A percentile compares a stretch with the other conserved stretches of the same genome.
These are phyloP conservation scores for Bovichtus variegatus DNA, from an alignment of 2,797 vertebrate species.

Conservation along the genomic window DNA sequence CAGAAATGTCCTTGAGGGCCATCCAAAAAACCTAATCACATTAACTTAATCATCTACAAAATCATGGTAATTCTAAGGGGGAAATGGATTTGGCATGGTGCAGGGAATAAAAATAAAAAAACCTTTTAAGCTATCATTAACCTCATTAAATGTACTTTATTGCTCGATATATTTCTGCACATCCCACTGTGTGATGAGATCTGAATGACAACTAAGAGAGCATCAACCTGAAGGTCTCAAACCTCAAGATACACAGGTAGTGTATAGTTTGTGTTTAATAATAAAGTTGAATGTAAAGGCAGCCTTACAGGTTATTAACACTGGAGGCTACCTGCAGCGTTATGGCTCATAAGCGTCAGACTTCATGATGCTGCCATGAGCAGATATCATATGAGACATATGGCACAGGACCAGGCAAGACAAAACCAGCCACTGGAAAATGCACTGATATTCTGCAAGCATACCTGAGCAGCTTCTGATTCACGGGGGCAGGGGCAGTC, in stretches of 20 bases:
- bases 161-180: not conserved
- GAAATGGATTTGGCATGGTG: not conserved
- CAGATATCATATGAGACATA: too few relatives aligned
- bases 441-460: not conserved
- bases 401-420: conserved; percentile 15
- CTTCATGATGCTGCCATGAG: not conserved
- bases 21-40: not conserved
- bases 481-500: not conserved
- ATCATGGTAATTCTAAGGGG: not conserved
- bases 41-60: not conserved
- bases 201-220: not conserved
- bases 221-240: not conserved
- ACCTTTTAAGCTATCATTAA: not conserved
- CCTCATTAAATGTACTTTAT: not conserved
- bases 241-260: too few relatives aligned
- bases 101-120: too few relatives aligned
- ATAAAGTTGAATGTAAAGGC: not conserved
- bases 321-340: not conserved
- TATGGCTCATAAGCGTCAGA: not conserved
- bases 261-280: not conserved
- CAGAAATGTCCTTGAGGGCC: not conserved
- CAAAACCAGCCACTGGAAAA: not conserved
- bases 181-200: too few relatives aligned
- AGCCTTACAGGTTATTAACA: not conserved
- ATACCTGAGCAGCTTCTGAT: conserved; percentile 60